phyloP scores from a whole-genome alignment of 2,888 invertebrate species.

The Drosophila affinis region DNA sequence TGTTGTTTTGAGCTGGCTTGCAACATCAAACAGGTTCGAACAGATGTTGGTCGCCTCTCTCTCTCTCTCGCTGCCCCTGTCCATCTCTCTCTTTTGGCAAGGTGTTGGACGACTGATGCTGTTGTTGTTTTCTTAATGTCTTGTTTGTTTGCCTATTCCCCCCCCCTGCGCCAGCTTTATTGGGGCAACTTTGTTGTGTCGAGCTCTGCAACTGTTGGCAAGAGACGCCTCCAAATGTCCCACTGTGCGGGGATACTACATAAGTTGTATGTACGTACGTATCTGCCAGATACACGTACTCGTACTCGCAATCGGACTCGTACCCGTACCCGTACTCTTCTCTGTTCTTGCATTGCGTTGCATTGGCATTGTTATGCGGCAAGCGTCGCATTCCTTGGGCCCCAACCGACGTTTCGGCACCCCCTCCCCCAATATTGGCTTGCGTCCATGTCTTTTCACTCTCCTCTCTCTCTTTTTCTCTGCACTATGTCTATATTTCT shows the following conservation, averaged over 20 bases:
- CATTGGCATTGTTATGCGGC: constrained; percentile 72
- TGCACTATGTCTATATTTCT: constrained; percentile 7
- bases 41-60: constrained; percentile 28
- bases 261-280: constrained; percentile 45
- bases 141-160: constrained; percentile 14
- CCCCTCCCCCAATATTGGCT: not conserved
- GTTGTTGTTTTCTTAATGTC: constrained; percentile 17
- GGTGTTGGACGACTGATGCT: constrained; percentile 31
- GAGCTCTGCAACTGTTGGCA: constrained; percentile 35
- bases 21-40: constrained; percentile 56
- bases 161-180: constrained; percentile 13
- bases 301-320: constrained; percentile 22
- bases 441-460: not conserved
- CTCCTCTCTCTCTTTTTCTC: not conserved
- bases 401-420: constrained; percentile 9
- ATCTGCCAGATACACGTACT: constrained; percentile 47
- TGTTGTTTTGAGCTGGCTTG: constrained; percentile 46
- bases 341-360: constrained; percentile 2
- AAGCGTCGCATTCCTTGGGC: constrained; percentile 65
- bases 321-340: constrained; percentile 26
- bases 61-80: not conserved
- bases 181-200: constrained; percentile 44
- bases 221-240: constrained; percentile 9
- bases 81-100: constrained; percentile 14
- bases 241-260: constrained; percentile 43